Conservation (phyloP, 2,797 vertebrate species). For the Cryptoprocta ferox region DNA sequence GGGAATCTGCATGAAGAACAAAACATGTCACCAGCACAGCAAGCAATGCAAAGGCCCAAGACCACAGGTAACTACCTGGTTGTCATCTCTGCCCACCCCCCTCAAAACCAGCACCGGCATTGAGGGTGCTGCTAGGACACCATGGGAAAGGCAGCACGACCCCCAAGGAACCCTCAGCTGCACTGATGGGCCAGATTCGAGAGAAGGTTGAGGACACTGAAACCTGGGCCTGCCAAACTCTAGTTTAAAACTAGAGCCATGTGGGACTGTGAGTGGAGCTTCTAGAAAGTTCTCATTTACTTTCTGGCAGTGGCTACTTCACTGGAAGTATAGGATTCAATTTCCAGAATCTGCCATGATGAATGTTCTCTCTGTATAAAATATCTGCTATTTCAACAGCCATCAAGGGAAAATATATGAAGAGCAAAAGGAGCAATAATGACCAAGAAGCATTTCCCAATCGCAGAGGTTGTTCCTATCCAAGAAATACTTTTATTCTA, state of each 20-base stretch:
- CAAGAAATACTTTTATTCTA: background rate
- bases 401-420: background rate
- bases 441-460: background rate
- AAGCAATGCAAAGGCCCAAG: background rate
- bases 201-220: accelerated
- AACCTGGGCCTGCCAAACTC: background rate
- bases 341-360: background rate
- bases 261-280: background rate
- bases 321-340: background rate
- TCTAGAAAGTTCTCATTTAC: background rate
- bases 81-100: background rate
- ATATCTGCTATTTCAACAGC: background rate
- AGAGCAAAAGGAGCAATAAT: background rate
- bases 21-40: background rate
- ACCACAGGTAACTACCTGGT: background rate
- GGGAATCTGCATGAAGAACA: background rate
- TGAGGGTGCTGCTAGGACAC: accelerated
- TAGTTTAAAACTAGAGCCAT: background rate
- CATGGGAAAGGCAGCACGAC: accelerated
- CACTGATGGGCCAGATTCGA: background rate
- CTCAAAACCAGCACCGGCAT: background rate
- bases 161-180: background rate
- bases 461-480: background rate
- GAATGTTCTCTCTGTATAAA: constrained; percentile 31
- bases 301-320: background rate